Evolutionary conservation across 2,888 invertebrate species (phyloP), one percentile per base, ranked within the genome.

Genomic region (Pollenia angustigena): DNA sequence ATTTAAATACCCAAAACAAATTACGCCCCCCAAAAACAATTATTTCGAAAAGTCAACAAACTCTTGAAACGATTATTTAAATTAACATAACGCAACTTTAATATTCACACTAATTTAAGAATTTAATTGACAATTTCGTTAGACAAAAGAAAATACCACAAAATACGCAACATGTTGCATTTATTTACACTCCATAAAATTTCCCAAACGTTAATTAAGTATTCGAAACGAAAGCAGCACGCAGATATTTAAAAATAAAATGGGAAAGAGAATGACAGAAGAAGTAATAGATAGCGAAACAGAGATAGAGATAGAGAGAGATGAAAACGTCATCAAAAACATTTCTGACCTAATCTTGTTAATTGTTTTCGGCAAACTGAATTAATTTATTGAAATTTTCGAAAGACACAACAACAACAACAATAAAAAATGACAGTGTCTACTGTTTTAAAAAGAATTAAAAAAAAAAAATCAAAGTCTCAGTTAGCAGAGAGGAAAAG

Each of bases 271-370:
- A 44, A n/a, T 4, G 80, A 62, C 42, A 68, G 12, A 68, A 23
- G 16, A 1, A 44, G 16, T 42, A 50, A 69, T 18, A 66, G 10
- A 12, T 18, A 48, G 48, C 48, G 48, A 32, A 46, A 48, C 54
- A 54, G 54, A 54, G n/a, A 40, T 42, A 54, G 64, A 66, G 46
- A 66, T 42, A 12, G 56, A 58, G 16, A 48, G 52, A 48, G 69
- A 16, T 14, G 54, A 52, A 32, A 16, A 12, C 42, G 44, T 44
- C 60, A 50, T 48, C 11, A 56, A 32, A 44, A 80, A 48, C 46
- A 40, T 23, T 64, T 81, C 78, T 87, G 87, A 87, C 87, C 87
- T 87, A 87, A 87, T 87, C 81, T 78, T 81, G 84, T 81, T 87
- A 87, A 87, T 87, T 87, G 87, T 87, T 68, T 81, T 72, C 66